Base-by-base conservation (phyloP, 1,140 invertebrate species). In the Lucilia sericata region DNA sequence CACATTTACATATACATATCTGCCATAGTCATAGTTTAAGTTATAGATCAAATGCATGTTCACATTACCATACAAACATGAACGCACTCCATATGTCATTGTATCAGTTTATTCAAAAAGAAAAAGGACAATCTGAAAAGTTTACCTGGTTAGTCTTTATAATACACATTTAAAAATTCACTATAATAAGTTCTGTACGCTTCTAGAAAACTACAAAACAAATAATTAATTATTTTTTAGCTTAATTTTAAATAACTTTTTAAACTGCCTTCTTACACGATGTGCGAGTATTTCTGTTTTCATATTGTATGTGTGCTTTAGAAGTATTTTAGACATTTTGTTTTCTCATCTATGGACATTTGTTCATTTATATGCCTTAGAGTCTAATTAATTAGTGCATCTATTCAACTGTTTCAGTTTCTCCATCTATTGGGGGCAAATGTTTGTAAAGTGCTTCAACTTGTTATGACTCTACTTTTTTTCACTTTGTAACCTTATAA, bases 21-120 rank as follows among this genome's bases (percentile, higher is more conserved):
- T 14, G 10, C 13, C 51, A 60, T 60, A n/a, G 14, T n/a, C n/a
- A 60, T 3, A 70, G 65, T 70, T 70, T 70, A 70, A 70, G 51
- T 55, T 55, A n/a, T 55, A 70, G 21, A 21, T 70, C 65, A 70
- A 70, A 70, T 70, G 19, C 65, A 70, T 70, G 65, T 70, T 21
- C 65, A 9, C 12, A 4, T 21, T 5, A 2, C 3, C 65, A 70
- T 70, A 70, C 19, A 70, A 8, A 21, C 19, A 19, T 1, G 10
- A 55, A 55, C 51, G 55, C 13, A 60, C n/a, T 17, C 25, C 55
- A 60, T 17, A 14, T 60, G 55, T n/a, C 14, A n/a, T 17, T 17
- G 51, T 60, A 60, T 60, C 10, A 42, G 42, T 8, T 8, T 42
- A 10, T 42, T 42, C 42, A 42, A 42, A 42, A 10, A 5, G 7